Evolutionary conservation across 1,140 invertebrate genomes (phyloP).

Genomic region (Zaprionus ornatus): DNA sequence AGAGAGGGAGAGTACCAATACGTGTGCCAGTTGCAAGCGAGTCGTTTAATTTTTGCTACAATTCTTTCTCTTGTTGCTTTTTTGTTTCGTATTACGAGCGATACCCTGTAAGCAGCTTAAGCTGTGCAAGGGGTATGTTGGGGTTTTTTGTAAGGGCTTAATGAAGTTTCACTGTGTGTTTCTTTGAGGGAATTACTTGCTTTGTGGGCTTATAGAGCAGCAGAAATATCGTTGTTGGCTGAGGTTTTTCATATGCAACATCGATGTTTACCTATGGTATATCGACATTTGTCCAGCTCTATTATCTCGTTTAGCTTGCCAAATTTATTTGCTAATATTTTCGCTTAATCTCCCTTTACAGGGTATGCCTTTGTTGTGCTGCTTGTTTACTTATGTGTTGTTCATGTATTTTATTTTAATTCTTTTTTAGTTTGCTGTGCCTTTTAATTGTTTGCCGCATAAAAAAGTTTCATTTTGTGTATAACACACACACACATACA

Average conservation of each 20-base stretch:
- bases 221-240: too few relatives aligned
- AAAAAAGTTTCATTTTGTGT: constrained; percentile 80
- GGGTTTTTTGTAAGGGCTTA: not conserved
- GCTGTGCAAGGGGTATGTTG: not conserved
- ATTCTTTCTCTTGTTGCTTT: constrained; percentile 7
- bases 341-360: constrained; percentile 3
- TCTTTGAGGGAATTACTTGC: not conserved
- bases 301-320: not conserved
- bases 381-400: constrained; percentile 24
- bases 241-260: too few relatives aligned
- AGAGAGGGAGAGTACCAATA: constrained; percentile 8
- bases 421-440: constrained; percentile 71
- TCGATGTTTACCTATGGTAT: too few relatives aligned
- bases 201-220: not conserved
- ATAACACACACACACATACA: constrained; percentile 41
- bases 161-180: not conserved
- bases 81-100: not conserved
- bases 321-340: not conserved
- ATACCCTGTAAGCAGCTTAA: constrained; percentile 12
- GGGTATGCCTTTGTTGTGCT: constrained; percentile 17
- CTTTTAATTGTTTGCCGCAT: constrained; percentile 78
- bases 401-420: constrained; percentile 66
- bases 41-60: constrained; percentile 52
- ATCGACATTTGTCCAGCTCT: not conserved
- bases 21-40: constrained; percentile 33